These are phyloP conservation scores for Branchinecta sandiegonensis DNA, from an alignment of 2,888 invertebrate genomes.

Conservation along the genomic window DNA sequence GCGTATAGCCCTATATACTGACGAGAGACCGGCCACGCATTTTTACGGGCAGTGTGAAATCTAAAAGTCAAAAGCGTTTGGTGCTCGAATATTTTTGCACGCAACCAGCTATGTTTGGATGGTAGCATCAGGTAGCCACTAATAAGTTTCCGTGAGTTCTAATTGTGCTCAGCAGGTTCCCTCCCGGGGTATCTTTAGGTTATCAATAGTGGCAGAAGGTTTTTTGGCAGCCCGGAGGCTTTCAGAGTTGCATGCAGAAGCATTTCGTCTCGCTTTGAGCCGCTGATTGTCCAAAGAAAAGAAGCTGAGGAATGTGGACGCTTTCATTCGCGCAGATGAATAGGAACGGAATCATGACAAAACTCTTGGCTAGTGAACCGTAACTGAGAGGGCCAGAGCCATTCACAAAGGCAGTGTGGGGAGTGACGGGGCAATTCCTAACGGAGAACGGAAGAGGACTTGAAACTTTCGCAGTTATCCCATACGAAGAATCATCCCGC, in stretches of 20 bases:
- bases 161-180: slow-evolving; percentile 16
- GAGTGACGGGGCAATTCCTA: too few species aligned
- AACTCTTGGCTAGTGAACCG: slow-evolving; percentile 8
- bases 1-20: too few species aligned
- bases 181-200: slow-evolving; percentile 12
- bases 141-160: slow-evolving; percentile 12
- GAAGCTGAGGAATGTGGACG: slow-evolving; percentile 16
- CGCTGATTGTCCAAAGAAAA: slow-evolving; percentile 14
- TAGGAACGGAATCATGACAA: background rate
- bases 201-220: slow-evolving; percentile 1
- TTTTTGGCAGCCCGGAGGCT: background rate
- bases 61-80: background rate
- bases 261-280: background rate
- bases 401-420: too few species aligned
- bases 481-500: too few species aligned
- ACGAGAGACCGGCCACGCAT: too few species aligned
- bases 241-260: slow-evolving; percentile 14
- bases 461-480: too few species aligned
- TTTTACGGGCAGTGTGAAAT: too few species aligned
- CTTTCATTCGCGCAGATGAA: background rate
- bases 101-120: background rate
- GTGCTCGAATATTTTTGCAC: slow-evolving; percentile 8
- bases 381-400: background rate
- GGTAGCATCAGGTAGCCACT: slow-evolving; percentile 16
- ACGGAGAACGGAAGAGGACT: too few species aligned